Base-by-base conservation (phyloP, 2,113 vertebrate species). In the Caranx ignobilis region DNA sequence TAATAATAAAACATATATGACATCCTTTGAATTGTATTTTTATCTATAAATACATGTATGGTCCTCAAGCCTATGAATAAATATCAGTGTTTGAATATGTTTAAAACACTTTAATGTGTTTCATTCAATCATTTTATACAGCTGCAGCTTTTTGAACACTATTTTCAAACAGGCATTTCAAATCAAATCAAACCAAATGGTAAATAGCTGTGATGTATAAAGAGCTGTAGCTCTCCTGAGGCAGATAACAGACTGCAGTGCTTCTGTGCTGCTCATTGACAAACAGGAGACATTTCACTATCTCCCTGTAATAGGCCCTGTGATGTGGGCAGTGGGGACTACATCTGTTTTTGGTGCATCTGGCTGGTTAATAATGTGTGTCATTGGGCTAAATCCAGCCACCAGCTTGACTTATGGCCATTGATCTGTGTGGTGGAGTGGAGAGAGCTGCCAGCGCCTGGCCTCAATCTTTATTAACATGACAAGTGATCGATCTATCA, bases 401-500 rank as follows among this genome's bases (percentile, higher is more conserved):
- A 87, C 73, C 89, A 77, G 79, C 79, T 60, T 82, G 77, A 92
- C 86, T 91, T 91, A 91, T 86, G 63, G 71, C 39, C 72, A 93
- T 89, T 80, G 88, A 94, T 93, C 84, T 79, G 75, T 75, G 74
- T 56, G 70, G 41, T 71, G 48, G 61, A 79, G 83, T 79, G 71
- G 60, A 82, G 64, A 80, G 83, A 74, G 62, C 63, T 77, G 87
- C 69, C 81, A 65, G 73, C 48, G 39, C 83, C 71, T 45, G 32
- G 71, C 74, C 82, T 79, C 62, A 0, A 63, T 91, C 88, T 89
- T 79, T 76, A 90, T 92, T 84, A 92, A 88, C 79, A 72, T 81
- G 87, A 87, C 89, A 87, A 91, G 86, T 69, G 70, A 92, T 89
- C 87, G 85, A 91, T 93, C 65, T 35, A 67, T 83, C 82, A 72